Base-by-base conservation (phyloP, 2,888 invertebrate genomes). In the Caenorhabditis sp. region DNA sequence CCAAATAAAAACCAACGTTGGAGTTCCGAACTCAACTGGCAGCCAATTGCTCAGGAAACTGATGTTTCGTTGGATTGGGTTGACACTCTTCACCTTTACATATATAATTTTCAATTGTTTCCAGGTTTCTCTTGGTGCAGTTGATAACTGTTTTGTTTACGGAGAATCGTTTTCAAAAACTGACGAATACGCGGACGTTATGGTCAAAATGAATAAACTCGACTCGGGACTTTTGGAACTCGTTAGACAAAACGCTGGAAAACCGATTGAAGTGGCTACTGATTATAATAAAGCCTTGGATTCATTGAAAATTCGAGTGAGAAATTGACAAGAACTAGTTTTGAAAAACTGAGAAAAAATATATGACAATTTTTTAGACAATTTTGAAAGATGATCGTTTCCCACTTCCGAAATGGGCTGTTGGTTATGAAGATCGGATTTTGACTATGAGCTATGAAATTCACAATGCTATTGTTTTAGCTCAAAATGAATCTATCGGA, bases 41-140 rank as follows among this genome's bases (percentile, higher is more conserved):
- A 95, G 89, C 97, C 97, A 0, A 94, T 96, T 74, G 95, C 97
- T 8, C 94, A 97, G 5, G 95, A 95, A 92, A 94, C 95, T 0
- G 93, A 85, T 28, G 68, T 24, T 2, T 77, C 84, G 0, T 60
- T 88, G 1, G 88, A 88, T 51, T 83, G 85, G 85, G 88, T 87
- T 61, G 40, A 5, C 18, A 35, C 9, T 9, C 56, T n/a, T 1
- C 24, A 24, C 20, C 28, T 20, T 37, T n/a, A n/a, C 15, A 40
- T 40, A 13, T 11, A 40, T 13, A 40, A n/a, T n/a, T n/a, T n/a
- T n/a, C n/a, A n/a, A n/a, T n/a, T n/a, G n/a, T n/a, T n/a, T n/a
- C n/a, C n/a, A 85, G 86, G 86, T 88, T 20, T 88, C 88, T 11
- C 82, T 86, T 4, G 88, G 85, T 37, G 81, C 72, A 9, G 50